Evolutionary conservation across 64 coral and sea anemone species (phyloP).

Genomic region (Actinia tenebrosa): DNA sequence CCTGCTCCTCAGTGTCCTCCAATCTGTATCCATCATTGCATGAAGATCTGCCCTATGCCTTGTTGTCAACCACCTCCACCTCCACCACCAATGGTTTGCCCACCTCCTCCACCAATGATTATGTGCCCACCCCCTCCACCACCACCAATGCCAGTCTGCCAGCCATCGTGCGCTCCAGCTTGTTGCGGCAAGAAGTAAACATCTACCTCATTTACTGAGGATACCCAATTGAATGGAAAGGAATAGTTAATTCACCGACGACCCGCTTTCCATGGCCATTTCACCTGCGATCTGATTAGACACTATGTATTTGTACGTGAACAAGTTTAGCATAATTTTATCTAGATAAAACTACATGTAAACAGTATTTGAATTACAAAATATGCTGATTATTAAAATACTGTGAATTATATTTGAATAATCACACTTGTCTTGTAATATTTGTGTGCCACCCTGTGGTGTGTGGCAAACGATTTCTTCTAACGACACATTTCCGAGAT

Average conservation of each 20-base stretch:
- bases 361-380: neutral
- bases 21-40: slow-evolving; percentile 96
- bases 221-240: neutral
- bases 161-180: slow-evolving; percentile 55
- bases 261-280: neutral
- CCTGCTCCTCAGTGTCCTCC: slow-evolving; percentile 89
- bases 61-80: slow-evolving; percentile 62
- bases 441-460: no score
- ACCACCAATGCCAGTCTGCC: slow-evolving; percentile 72
- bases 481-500: no score
- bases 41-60: slow-evolving; percentile 80
- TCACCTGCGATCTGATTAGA: neutral
- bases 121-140: slow-evolving; percentile 39
- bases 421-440: no score
- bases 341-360: neutral
- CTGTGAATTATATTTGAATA: no score
- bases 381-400: neutral
- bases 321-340: neutral
- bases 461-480: no score
- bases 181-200: slow-evolving; percentile 49
- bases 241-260: neutral
- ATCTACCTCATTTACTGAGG: neutral
- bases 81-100: slow-evolving; percentile 9
- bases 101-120: slow-evolving; percentile 35
- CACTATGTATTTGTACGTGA: neutral